Evolutionary conservation across 2,888 invertebrate species (phyloP), one percentile per base, ranked within the genome.

Genomic region (Octonoba sinensis): DNA sequence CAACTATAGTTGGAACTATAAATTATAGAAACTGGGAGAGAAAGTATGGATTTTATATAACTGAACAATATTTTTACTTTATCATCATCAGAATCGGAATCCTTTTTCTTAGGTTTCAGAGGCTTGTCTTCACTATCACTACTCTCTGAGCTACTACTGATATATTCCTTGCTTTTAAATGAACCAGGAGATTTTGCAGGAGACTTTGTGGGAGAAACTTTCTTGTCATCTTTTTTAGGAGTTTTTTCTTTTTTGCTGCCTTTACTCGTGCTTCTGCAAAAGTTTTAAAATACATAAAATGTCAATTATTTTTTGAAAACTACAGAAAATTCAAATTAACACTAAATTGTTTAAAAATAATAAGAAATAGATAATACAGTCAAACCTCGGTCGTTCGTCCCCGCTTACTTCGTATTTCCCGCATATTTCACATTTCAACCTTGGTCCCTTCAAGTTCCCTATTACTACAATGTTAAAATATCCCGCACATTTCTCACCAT

Each of bases 141-240:
- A 6, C 91, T 92, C 12, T 91, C 91, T 85, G 92, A 92, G 82
- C 93, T 92, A 71, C 93, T 93, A 46, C 93, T 94, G 65, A 97
- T 95, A 87, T 95, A 97, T 89, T 97, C 97, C 88, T 96, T 96
- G 88, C 96, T 96, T 88, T 96, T 96, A 88, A 94, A 96, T 85
- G 91, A 89, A 0, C 91, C 89, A 0, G 91, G 90, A 13, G 91
- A 87, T 69, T 90, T 89, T 47, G 87, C 85, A 1, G 90, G 88
- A 13, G 91, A 87, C 66, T 90, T 89, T 47, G 86, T 85, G 1
- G 90, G 88, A 12, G 85, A 84, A 6, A 67, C 59, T 56, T 60
- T 11, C 46, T 65, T 71, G 18, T 62, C 24, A n/a, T 69, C 62
- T 36, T 74, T 78, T 54, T 76, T 83, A 1, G 72, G 67, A 24